Evolutionary conservation across 2,797 vertebrate species (phyloP).

Genomic region (Gymnothorax javanicus): DNA sequence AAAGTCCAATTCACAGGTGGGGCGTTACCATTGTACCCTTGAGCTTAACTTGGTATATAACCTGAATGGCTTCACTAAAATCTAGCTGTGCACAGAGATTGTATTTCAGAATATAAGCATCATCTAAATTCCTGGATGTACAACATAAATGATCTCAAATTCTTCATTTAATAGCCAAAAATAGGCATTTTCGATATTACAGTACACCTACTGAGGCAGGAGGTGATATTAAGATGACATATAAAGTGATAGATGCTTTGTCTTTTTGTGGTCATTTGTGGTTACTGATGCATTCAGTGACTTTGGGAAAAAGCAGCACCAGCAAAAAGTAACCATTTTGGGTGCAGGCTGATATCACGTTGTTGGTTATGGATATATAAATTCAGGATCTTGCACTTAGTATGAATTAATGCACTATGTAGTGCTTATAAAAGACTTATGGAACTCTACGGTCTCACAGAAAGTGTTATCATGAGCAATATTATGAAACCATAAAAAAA

Average conservation of each 20-base stretch:
- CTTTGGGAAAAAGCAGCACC: too few relatives aligned
- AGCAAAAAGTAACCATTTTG: too few relatives aligned
- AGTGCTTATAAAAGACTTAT: not conserved
- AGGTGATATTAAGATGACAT: not conserved
- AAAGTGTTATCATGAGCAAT: not conserved
- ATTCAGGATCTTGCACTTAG: not conserved
- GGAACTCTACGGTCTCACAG: not conserved
- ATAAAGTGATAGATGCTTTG: not conserved
- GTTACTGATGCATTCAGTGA: too few relatives aligned
- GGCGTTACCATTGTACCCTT: not conserved
- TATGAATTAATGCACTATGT: not conserved
- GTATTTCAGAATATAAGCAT: not conserved
- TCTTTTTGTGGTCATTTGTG: not conserved
- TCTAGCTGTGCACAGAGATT: not conserved
- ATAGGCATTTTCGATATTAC: not conserved
- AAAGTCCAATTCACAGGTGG: not conserved
- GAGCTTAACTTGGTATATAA: not conserved
- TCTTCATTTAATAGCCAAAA: not conserved
- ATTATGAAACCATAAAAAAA: not conserved
- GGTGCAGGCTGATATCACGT: too few relatives aligned
- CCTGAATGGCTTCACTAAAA: not conserved
- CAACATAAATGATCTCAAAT: not conserved
- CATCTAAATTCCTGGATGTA: not conserved
- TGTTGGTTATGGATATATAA: not conserved
- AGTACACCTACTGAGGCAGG: not conserved